Conservation (phyloP, 2,113 vertebrate genomes). For the Megaceryle torquata region DNA sequence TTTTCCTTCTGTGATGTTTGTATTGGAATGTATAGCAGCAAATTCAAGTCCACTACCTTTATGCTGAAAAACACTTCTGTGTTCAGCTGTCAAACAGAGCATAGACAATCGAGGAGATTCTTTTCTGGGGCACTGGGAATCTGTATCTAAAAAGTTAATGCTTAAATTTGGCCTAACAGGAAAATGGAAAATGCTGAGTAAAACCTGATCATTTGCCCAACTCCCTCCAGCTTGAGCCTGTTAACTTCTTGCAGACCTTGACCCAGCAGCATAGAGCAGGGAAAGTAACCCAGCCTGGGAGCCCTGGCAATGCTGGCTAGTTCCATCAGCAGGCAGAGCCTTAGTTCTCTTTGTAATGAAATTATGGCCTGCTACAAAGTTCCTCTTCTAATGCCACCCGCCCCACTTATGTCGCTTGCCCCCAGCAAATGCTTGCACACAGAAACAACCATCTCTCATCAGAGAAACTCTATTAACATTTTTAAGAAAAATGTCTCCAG, state of each 20-base stretch:
- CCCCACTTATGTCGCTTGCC: accelerated
- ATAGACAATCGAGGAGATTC: not conserved
- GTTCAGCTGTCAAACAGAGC: not conserved
- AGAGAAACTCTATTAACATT: not conserved
- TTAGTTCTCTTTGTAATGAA: not conserved
- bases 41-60: not conserved
- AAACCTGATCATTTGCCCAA: not conserved
- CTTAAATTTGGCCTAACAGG: not conserved
- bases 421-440: not conserved
- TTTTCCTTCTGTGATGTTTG: not conserved
- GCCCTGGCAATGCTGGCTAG: not conserved
- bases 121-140: not conserved
- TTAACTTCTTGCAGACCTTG: not conserved
- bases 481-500: not conserved
- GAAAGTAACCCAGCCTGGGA: not conserved
- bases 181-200: constrained; percentile 60
- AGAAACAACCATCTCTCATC: not conserved
- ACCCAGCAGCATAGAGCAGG: not conserved
- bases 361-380: not conserved
- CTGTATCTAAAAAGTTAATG: not conserved
- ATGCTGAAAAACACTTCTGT: not conserved
- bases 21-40: not conserved
- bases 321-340: not conserved
- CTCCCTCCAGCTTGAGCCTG: not conserved
- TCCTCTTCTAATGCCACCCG: not conserved